Evolutionary conservation across 2,888 invertebrate genomes (phyloP), one percentile per base, ranked within the genome.

Genomic region (Archips xylosteana): DNA sequence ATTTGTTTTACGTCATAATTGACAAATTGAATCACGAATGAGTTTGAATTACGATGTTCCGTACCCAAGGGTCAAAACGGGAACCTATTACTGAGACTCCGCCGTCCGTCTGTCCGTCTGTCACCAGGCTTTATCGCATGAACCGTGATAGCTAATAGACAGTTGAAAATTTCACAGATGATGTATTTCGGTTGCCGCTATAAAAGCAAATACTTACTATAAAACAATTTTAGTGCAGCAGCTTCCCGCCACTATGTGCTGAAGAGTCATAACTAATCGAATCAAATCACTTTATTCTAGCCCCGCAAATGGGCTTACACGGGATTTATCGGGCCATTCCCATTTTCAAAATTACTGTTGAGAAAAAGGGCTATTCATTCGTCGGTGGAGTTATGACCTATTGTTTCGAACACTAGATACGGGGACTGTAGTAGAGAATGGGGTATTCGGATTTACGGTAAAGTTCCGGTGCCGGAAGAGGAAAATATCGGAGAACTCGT

Each of bases 221-320:
- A 23, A 23, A 23, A 23, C 39, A 39, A 2, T 39, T 12, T 23
- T 23, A 32, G 13, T 51, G 51, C 3, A 5, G 3, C 10, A n/a
- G 34, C 51, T 65, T 51, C 34, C 12, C 23, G 0, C 8, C 12
- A 34, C 0, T 66, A 39, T 67, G 57, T n/a, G 57, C n/a, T 23
- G 15, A 42, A 47, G 42, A 67, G 23, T 67, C 39, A 67, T 67
- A 67, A 67, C 66, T 67, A 67, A 67, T 67, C 66, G 66, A 67
- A 67, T 67, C 36, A 67, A 67, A 67, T 67, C 66, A 67, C 66
- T 67, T 67, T 67, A 67, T 67, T 42, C 65, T 47, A 65, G 36
- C 62, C 57, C 57, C 23, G 12, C 51, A 51, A 67, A 54, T 54
- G 65, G 65, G 54, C 66, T 57, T 67, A 67, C 66, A 67, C 39